A percentile compares a stretch with the other conserved stretches of the same genome.
Conservation (phyloP, 2,113 vertebrate genomes). For the Podilymbus podiceps region DNA sequence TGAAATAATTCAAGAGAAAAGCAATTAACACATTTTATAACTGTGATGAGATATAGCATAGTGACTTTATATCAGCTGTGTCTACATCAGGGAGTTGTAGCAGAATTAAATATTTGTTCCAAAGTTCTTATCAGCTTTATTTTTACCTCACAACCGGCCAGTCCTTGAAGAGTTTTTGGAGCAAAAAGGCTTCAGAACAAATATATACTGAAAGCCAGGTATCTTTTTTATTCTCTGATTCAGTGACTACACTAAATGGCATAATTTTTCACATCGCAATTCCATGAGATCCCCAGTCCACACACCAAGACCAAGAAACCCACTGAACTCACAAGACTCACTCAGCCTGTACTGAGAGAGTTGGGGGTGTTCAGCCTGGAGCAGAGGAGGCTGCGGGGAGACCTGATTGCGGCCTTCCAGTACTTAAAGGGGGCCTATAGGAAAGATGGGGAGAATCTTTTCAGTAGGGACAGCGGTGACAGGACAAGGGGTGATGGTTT, state of each 20-base stretch:
- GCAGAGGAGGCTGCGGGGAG: too few relatives aligned
- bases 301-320: neutral
- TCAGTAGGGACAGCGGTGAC: too few relatives aligned
- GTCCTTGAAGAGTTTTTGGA: neutral
- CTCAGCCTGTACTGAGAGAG: neutral
- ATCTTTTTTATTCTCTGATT: neutral
- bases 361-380: too few relatives aligned
- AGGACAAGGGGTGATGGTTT: too few relatives aligned
- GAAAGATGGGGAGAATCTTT: too few relatives aligned
- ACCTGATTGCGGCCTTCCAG: too few relatives aligned
- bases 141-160: neutral
- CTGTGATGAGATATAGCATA: neutral
- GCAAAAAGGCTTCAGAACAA: neutral
- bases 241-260: neutral
- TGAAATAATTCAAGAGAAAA: neutral
- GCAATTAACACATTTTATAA: neutral
- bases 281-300: neutral
- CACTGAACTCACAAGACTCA: neutral
- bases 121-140: neutral
- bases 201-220: neutral
- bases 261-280: neutral
- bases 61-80: neutral
- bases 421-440: too few relatives aligned
- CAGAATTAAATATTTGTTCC: neutral
- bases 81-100: neutral